A percentile compares a stretch with the other conserved stretches of the same genome.
Conservation (phyloP, 2,888 invertebrate genomes). For the Dermolepida albohirtum region DNA sequence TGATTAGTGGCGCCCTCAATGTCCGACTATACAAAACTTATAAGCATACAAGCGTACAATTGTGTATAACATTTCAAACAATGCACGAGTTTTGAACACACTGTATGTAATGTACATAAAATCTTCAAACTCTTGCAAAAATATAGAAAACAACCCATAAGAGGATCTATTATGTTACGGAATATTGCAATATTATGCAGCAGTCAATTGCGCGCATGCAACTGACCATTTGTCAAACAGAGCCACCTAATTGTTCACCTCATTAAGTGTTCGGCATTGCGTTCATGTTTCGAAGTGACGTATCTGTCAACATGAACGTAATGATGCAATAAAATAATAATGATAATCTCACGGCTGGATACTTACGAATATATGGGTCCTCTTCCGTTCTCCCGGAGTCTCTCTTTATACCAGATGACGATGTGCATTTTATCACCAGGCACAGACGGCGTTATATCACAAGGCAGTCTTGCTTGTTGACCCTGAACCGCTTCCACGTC, state of each 20-base stretch:
- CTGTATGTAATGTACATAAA: too few species aligned
- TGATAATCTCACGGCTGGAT: constrained; percentile 1
- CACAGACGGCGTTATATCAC: constrained; percentile 70
- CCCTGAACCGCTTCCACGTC: constrained; percentile 70
- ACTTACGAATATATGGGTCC: constrained; percentile 73
- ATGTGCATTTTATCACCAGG: constrained; percentile 71
- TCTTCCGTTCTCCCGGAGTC: constrained; percentile 63
- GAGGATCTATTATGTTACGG: too few species aligned
- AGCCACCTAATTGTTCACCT: constrained; percentile 31
- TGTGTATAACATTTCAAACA: too few species aligned
- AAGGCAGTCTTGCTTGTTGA: constrained; percentile 71
- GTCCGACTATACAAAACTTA: too few species aligned
- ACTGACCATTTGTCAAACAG: constrained; percentile 32
- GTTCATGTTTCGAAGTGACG: background rate
- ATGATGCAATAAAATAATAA: background rate
- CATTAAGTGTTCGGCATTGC: constrained; percentile 17
- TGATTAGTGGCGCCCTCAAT: too few species aligned
- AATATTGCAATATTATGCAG: constrained; percentile 27
- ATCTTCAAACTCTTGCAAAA: too few species aligned
- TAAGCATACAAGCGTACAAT: too few species aligned
- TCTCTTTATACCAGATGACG: constrained; percentile 75
- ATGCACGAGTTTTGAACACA: too few species aligned
- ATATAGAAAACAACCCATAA: too few species aligned
- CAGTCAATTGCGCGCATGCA: constrained; percentile 10
- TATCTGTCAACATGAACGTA: constrained; percentile 15